Base-by-base conservation (phyloP, 1,140 invertebrate species). In the Battus philenor region DNA sequence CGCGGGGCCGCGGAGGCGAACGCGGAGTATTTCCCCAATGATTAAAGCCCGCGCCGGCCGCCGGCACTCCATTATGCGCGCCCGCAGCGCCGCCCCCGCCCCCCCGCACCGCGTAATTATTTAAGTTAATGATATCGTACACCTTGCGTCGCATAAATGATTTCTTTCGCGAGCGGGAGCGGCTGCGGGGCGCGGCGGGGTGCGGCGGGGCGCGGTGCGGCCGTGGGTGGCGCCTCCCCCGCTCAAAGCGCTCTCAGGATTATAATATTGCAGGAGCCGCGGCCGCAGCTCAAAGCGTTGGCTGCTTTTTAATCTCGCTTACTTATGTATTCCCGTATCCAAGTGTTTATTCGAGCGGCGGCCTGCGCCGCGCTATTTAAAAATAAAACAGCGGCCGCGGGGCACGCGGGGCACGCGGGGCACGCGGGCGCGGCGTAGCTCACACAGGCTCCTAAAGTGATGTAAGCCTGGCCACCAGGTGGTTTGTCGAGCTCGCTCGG, bases 81-180 rank as follows among this genome's bases (percentile, higher is more conserved):
- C 73, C 63, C 71, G 34, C 44, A 22, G 44, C n/a, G n/a, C n/a
- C n/a, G n/a, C n/a, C n/a, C n/a, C n/a, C 46, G 36, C 58, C 47
- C 51, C 44, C 59, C 59, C 68, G 55, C 54, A n/a, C 64, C 61
- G 72, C 67, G 68, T 82, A 79, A 82, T 79, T 79, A 78, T 78
- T 79, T 74, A 72, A 82, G 73, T 74, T 79, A 79, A 82, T 82
- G 69, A 81, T 81, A 78, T 72, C 70, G 64, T 75, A 82, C 73
- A 79, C 68, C 67, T 78, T 72, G 66, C 61, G 54, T 54, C 55
- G 32, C 52, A 59, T 70, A 72, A 79, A 73, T 76, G 66, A 72
- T 70, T 79, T 70, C 55, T 74, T 73, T 74, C 34, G 15, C 36
- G 38, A 13, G 59, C 39, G 53, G n/a, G 59, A 68, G 61, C 63